A percentile compares a stretch with the other conserved stretches of the same genome.
These are phyloP conservation scores for Urosaurus nigricauda DNA, from an alignment of 2,797 vertebrate species.

Conservation along the genomic window DNA sequence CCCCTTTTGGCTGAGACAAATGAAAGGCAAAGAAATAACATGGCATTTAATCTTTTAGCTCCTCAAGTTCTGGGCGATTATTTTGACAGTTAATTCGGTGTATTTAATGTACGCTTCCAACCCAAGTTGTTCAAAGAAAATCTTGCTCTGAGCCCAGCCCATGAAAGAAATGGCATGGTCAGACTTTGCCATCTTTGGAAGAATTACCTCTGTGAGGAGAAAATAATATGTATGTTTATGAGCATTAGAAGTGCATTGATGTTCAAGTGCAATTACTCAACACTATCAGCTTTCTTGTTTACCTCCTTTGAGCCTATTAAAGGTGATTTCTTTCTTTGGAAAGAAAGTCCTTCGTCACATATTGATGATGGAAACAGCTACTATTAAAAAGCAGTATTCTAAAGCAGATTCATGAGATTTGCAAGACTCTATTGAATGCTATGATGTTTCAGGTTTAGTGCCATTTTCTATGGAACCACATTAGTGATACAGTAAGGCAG, in stretches of 20 bases:
- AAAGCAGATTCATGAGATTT: accelerated
- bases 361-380: not conserved
- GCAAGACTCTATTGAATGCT: accelerated
- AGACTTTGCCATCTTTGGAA: conserved; percentile 58
- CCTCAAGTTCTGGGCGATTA: conserved; percentile 71
- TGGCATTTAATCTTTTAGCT: conserved; percentile 70
- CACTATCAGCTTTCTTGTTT: conserved; percentile 5
- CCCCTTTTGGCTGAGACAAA: conserved; percentile 62
- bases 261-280: conserved; percentile 29
- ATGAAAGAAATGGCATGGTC: conserved; percentile 43
- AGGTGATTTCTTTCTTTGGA: accelerated
- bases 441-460: not conserved
- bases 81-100: conserved; percentile 77
- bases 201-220: conserved; percentile 48
- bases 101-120: conserved; percentile 70
- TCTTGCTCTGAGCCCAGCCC: conserved; percentile 60
- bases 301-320: not conserved
- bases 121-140: conserved; percentile 60
- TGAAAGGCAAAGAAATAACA: conserved; percentile 68
- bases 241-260: conserved; percentile 19
- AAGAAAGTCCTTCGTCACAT: accelerated
- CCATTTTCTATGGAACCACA: not conserved
- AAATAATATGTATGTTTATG: conserved; percentile 33
- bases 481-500: too few relatives aligned
- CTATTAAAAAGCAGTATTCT: not conserved